Evolutionary conservation across 2,113 vertebrate genomes (phyloP), one percentile per base, ranked within the genome.

Genomic region (Vicugna pacos): DNA sequence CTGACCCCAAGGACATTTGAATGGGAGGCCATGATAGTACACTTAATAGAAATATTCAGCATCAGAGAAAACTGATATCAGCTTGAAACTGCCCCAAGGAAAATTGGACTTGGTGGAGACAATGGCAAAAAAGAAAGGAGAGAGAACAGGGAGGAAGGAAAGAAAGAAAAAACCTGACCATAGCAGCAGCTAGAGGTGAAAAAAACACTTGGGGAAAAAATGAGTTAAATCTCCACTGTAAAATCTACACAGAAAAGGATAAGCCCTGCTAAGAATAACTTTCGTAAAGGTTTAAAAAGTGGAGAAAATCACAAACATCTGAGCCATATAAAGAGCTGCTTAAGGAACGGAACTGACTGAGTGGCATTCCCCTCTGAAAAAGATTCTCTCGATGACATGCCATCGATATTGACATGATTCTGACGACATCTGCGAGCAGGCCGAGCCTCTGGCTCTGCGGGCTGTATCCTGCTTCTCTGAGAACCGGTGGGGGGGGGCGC

Each of bases 381-480:
- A 38, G 1, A 30, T 11, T 56, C 58, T 60, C 65, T n/a, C 10
- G 67, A 83, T 46, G 62, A 48, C 15, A 91, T 0, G 12, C 38
- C 80, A 11, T 3, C 0, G 20, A 19, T 6, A 28, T 8, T 10
- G 38, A 72, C 1, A 6, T 28, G 30, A 15, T 35, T 67, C 89
- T n/a, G 70, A 56, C 1, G 11, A 35, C 30, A 1, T 22, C 60
- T 10, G 38, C 10, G n/a, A 4, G 16, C 12, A 54, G n/a, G 58
- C 12, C 35, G 64, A 20, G 62, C 17, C 10, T 76, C 67, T 0
- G 19, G 15, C 56, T 50, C 56, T 3, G 11, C 0, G 42, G 88
- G 73, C 54, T 22, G 17, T 1, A 0, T 11, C 65, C 28, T 16
- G 5, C 4, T 60, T 50, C 48, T 70, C 15, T 0, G 0, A 86